These are phyloP conservation scores for Grus americana DNA, from an alignment of 2,113 vertebrate species.

Conservation along the genomic window DNA sequence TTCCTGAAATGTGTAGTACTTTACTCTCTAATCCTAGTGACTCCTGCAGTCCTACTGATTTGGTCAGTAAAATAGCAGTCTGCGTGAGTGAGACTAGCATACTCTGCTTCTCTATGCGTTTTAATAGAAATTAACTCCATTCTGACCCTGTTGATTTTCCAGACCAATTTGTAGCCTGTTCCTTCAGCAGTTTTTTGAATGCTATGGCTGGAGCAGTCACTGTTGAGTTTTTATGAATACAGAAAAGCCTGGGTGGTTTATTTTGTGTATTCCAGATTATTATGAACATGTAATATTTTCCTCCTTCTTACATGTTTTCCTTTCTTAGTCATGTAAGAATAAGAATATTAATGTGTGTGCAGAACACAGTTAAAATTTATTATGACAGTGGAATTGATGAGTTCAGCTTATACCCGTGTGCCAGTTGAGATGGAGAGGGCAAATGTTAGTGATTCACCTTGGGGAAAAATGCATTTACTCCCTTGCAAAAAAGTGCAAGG, in stretches of 20 bases:
- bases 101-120: not conserved
- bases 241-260: not conserved
- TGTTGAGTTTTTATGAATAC: not conserved
- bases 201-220: not conserved
- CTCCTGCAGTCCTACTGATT: not conserved
- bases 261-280: not conserved
- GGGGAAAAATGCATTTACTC: not conserved
- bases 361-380: slow-evolving; percentile 9
- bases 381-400: not conserved
- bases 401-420: not conserved
- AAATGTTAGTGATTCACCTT: not conserved
- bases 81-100: not conserved
- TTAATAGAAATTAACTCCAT: not conserved
- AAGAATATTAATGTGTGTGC: not conserved
- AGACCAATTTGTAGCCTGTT: not conserved
- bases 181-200: not conserved
- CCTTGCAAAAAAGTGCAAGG: not conserved
- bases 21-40: not conserved
- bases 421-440: not conserved
- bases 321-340: not conserved
- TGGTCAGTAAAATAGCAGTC: not conserved
- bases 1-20: not conserved
- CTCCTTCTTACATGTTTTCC: not conserved
- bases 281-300: not conserved
- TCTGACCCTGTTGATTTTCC: not conserved